Base-by-base conservation (phyloP, 1,140 invertebrate species). In the Rhynchophorus ferrugineus region DNA sequence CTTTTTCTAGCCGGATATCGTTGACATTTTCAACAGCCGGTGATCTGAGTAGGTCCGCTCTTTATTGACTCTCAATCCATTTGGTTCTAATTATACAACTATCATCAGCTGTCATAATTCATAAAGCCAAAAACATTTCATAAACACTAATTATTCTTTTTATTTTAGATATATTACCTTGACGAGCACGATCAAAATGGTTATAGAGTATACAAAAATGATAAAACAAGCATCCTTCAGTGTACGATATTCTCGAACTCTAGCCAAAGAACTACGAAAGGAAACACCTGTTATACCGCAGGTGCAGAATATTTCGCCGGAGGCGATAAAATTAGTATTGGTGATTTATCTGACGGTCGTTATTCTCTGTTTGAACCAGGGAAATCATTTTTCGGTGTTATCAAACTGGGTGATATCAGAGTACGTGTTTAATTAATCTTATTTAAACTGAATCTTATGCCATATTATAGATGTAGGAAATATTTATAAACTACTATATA, bases 301-400 rank as follows among this genome's bases (percentile, higher is more conserved):
- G 79, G 82, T 11, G 75, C 82, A 7, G 76, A 81, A 3, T 69
- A 78, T 61, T 67, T 89, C 2, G 72, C 73, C 39, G 68, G 75
- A 22, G 75, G 78, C 17, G 85, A 88, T 63, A 74, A 69, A 19
- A 68, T 89, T 2, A 75, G 78, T 14, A 62, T 89, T 1, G 75
- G 77, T 45, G 86, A 88, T 57, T 75, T 85, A 3, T 80, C 80
- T 29, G 73, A 75, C 3, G 76, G 81, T 46, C 73, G 84, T 44
- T 82, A 81, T 62, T 82, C 81, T 0, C 68, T 87, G 11, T 81
- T 89, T 64, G 76, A 85, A 60, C 75, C 78, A 11, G 79, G 80
- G 41, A 87, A 87, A 64, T 88, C 85, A 58, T 89, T 87, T 71
- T 87, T 88, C 62, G 86, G 86, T 22, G 74, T 87, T 3, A 75